These are phyloP conservation scores for Meliscaeva auricollis DNA, from an alignment of 2,888 invertebrate genomes.

Conservation along the genomic window DNA sequence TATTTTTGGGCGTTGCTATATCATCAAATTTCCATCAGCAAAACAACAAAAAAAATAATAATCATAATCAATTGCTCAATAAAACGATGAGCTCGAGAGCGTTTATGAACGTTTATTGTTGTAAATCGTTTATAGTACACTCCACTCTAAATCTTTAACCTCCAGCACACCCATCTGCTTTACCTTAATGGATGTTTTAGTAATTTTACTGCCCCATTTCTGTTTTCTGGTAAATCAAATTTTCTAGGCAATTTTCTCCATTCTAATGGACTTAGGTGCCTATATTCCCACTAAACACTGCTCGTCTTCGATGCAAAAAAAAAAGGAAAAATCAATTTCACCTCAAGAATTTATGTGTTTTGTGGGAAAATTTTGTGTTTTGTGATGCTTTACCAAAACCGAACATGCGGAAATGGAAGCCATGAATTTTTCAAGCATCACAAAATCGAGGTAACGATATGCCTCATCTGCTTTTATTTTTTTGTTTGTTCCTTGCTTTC, in stretches of 20 bases:
- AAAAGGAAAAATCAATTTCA: conserved; percentile 68
- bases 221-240: conserved; percentile 63
- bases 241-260: conserved; percentile 64
- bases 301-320: conserved; percentile 23
- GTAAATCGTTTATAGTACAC: background rate
- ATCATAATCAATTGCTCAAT: conserved; percentile 66
- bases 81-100: conserved; percentile 52
- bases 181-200: conserved; percentile 33
- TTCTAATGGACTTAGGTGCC: conserved; percentile 48
- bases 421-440: conserved; percentile 55
- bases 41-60: too few relatives aligned
- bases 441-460: conserved; percentile 27
- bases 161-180: conserved; percentile 24
- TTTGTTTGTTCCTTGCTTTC: background rate
- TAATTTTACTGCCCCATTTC: conserved; percentile 43
- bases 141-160: background rate
- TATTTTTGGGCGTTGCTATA: too few relatives aligned
- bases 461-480: background rate
- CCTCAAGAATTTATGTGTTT: conserved; percentile 60
- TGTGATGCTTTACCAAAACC: conserved; percentile 4
- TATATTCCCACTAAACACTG: background rate
- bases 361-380: conserved; percentile 24
- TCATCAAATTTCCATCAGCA: too few relatives aligned
- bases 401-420: conserved; percentile 19
- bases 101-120: conserved; percentile 40